Conservation (phyloP, 2,888 invertebrate species). For the Capitulum mitella region DNA sequence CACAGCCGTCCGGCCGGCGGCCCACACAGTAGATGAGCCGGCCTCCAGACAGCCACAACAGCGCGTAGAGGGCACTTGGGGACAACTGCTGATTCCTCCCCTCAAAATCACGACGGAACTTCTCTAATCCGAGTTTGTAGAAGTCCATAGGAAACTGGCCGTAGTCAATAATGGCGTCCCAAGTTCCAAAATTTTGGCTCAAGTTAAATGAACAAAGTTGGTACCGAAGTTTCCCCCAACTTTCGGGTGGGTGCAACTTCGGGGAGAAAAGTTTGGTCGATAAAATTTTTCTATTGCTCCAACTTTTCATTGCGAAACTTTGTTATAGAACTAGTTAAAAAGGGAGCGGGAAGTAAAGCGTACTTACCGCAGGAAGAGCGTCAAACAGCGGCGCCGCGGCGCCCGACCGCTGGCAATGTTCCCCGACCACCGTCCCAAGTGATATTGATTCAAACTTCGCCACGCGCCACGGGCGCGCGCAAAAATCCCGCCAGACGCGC, state of each 20-base stretch:
- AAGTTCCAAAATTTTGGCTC: conserved; percentile 21
- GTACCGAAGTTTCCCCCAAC: not conserved
- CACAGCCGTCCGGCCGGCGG: too few species aligned
- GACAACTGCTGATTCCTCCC: not conserved
- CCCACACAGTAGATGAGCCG: too few species aligned
- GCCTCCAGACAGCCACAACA: not conserved
- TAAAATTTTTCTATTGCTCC: conserved; percentile 22
- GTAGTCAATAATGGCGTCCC: conserved; percentile 18
- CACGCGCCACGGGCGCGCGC: not conserved
- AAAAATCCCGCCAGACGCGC: conserved; percentile 7
- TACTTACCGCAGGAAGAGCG: not conserved
- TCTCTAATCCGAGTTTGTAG: conserved; percentile 20
- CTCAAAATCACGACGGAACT: conserved; percentile 15
- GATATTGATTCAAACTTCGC: conserved; percentile 17
- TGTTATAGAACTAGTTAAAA: conserved; percentile 22
- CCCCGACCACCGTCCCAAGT: not conserved
- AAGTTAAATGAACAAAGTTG: conserved; percentile 9
- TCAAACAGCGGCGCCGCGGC: not conserved
- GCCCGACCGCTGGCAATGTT: not conserved
- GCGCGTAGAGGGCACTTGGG: not conserved
- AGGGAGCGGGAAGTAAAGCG: not conserved
- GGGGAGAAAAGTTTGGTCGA: conserved; percentile 22
- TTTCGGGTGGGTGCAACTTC: not conserved
- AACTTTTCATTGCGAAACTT: conserved; percentile 24
- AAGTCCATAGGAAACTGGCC: conserved; percentile 17